A percentile compares a stretch with the other conserved stretches of the same genome.
Evolutionary conservation across 2,797 vertebrate species (phyloP).

Genomic region (Sebastolobus altivelis): DNA sequence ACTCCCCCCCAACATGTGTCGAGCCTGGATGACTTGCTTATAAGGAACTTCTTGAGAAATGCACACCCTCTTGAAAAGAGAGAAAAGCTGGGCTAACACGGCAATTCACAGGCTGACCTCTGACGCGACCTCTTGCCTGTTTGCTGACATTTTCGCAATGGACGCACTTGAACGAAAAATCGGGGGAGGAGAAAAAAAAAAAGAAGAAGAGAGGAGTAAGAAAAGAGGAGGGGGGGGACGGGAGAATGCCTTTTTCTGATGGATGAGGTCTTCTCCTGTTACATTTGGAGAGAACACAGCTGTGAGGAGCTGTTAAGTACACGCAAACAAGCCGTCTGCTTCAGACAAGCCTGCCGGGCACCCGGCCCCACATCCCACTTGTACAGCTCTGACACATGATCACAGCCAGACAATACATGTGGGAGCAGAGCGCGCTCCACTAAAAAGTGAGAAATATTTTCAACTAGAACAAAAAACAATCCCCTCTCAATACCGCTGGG

Average conservation of each 20-base stretch:
- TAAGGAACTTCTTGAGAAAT: conserved; percentile 83
- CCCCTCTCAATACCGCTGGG: conserved; percentile 83
- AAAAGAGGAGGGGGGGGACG: conserved; percentile 47
- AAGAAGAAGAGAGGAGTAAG: conserved; percentile 64
- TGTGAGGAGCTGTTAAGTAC: conserved; percentile 93
- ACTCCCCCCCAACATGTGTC: conserved; percentile 51
- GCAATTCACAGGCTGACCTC: conserved; percentile 77
- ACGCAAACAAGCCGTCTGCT: conserved; percentile 90
- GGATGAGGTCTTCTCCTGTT: conserved; percentile 91
- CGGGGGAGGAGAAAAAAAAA: conserved; percentile 48
- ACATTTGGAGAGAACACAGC: conserved; percentile 93
- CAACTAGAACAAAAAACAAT: conserved; percentile 85
- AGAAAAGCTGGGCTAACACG: conserved; percentile 78
- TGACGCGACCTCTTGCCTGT: conserved; percentile 82
- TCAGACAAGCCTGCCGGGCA: conserved; percentile 89
- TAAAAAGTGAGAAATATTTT: conserved; percentile 87
- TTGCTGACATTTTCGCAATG: conserved; percentile 87
- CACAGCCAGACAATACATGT: conserved; percentile 87
- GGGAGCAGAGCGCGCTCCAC: conserved; percentile 81
- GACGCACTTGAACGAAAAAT: conserved; percentile 84
- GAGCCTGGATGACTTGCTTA: conserved; percentile 66
- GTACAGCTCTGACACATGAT: conserved; percentile 88
- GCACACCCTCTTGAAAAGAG: conserved; percentile 82
- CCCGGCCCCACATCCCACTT: conserved; percentile 83
- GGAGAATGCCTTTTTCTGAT: conserved; percentile 85